A percentile compares a stretch with the other conserved stretches of the same genome.
Evolutionary conservation across 2,797 vertebrate genomes (phyloP).

Genomic region (Phaenicophaeus curvirostris): DNA sequence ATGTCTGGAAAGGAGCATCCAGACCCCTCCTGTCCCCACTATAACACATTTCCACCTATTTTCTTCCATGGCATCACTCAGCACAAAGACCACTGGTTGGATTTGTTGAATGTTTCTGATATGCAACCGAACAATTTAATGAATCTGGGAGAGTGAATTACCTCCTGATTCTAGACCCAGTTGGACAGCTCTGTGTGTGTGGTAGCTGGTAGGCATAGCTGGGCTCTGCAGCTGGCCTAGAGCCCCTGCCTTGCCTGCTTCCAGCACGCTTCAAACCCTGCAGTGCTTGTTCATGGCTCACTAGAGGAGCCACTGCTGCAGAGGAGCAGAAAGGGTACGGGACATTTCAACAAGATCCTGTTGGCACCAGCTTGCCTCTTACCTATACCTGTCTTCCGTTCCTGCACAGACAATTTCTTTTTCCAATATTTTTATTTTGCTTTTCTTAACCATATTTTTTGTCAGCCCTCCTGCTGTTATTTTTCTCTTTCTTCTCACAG

Average conservation of each 20-base stretch:
- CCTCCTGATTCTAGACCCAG: not conserved
- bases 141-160: not conserved
- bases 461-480: not conserved
- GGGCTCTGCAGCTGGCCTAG: not conserved
- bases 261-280: not conserved
- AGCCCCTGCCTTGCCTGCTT: not conserved
- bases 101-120: not conserved
- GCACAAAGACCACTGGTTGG: not conserved
- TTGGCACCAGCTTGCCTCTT: not conserved
- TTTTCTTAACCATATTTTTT: not conserved
- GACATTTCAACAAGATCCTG: not conserved
- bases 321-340: not conserved
- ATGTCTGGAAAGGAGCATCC: not conserved
- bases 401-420: not conserved
- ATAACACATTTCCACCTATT: not conserved
- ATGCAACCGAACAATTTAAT: not conserved
- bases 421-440: not conserved
- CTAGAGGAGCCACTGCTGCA: not conserved
- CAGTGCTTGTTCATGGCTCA: not conserved
- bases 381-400: not conserved
- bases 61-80: not conserved
- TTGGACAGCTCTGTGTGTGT: not conserved
- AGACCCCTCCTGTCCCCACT: not conserved
- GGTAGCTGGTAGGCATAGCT: not conserved
- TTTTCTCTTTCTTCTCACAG: not conserved